A percentile compares a stretch with the other conserved stretches of the same genome.
These are phyloP conservation scores for Leuciscus waleckii DNA, from an alignment of 2,797 vertebrate genomes.

Conservation along the genomic window DNA sequence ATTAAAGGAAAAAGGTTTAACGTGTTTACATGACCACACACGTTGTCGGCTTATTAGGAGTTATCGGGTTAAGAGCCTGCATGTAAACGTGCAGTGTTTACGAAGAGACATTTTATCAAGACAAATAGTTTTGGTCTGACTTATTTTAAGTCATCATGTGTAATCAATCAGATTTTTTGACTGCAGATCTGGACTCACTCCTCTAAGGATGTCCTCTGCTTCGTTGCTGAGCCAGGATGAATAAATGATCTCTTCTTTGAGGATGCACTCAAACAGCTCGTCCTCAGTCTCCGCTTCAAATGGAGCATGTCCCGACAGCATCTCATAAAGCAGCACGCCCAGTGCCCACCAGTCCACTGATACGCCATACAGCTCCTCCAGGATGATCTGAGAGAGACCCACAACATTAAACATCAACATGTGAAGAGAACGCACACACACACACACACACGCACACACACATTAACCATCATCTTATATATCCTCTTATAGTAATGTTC, in stretches of 20 bases:
- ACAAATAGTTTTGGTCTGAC: not conserved
- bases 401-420: not conserved
- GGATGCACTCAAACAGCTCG: conserved; percentile 95
- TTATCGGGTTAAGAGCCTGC: too few species aligned
- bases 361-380: conserved; percentile 92
- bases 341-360: conserved; percentile 99
- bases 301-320: conserved; percentile 95
- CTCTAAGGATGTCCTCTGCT: conserved; percentile 90
- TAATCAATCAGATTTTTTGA: not conserved
- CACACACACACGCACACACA: too few species aligned
- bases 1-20: too few species aligned
- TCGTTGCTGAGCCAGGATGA: conserved; percentile 92
- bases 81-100: not conserved
- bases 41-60: too few species aligned
- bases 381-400: conserved; percentile 85
- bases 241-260: conserved; percentile 92
- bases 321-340: conserved; percentile 94
- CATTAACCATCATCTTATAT: not conserved
- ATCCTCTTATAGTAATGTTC: conserved; percentile 35
- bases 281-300: conserved; percentile 98
- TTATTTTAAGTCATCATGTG: not conserved
- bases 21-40: too few species aligned
- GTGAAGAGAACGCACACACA: not conserved
- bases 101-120: not conserved
- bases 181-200: conserved; percentile 79